Percentiles rank a stretch among this genome's conserved stretches.
Evolutionary conservation across 30 jellyfish, hydroid and myxozoan species (phyloP).

Genomic region (Chrysaora quinquecirrha): DNA sequence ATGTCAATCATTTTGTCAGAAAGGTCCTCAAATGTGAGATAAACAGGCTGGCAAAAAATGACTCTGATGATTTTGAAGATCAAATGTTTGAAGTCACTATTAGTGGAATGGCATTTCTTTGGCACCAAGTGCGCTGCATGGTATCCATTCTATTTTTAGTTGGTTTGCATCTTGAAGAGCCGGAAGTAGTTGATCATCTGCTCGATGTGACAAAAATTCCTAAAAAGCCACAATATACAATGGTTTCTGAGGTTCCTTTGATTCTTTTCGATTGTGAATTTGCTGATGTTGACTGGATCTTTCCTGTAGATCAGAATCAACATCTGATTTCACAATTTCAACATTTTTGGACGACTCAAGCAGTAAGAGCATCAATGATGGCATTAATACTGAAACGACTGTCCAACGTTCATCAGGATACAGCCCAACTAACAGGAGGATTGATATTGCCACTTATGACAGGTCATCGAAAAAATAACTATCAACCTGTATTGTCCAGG

Average conservation of each 20-base stretch:
- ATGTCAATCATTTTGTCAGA: too few species aligned
- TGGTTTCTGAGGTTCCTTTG: constrained; percentile 94
- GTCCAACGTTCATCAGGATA: background rate
- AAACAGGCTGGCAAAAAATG: background rate
- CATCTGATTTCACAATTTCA: constrained; percentile 6
- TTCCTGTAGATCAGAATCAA: constrained; percentile 9
- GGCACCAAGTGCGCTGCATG: too few species aligned
- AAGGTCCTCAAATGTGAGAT: too few species aligned
- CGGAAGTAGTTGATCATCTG: constrained; percentile 83
- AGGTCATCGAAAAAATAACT: constrained; percentile 43
- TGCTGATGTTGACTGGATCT: constrained; percentile 64
- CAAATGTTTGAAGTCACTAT: too few species aligned
- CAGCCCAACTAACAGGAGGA: background rate
- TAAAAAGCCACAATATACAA: constrained; percentile 90
- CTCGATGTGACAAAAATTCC: constrained; percentile 75
- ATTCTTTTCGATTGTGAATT: constrained; percentile 74
- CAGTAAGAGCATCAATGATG: constrained; percentile 22
- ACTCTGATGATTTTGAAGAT: too few species aligned
- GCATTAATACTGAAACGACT: background rate
- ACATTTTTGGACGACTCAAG: constrained; percentile 35
- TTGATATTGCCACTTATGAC: constrained; percentile 41
- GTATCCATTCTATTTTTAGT: constrained; percentile 79
- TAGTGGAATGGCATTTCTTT: too few species aligned
- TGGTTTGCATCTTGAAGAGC: constrained; percentile 80
- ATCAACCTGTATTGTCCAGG: constrained; percentile 33